A percentile compares a stretch with the other conserved stretches of the same genome.
Evolutionary conservation across 2,113 vertebrate genomes (phyloP).

Genomic region (Motacilla alba): DNA sequence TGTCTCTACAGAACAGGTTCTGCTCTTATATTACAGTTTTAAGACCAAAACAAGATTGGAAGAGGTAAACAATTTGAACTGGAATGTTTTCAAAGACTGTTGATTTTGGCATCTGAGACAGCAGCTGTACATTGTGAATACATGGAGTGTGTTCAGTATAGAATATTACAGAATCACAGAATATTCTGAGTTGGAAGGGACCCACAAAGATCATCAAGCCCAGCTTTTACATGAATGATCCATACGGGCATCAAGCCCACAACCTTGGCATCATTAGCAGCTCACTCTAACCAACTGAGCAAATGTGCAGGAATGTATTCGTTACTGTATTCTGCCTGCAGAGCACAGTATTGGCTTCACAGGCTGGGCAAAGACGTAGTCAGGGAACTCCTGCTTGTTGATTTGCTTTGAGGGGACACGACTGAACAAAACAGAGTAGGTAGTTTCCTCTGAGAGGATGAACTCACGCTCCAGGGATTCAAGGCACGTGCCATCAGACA

Average conservation of each 20-base stretch:
- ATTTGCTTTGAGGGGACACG: neutral
- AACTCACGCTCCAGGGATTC: fast-evolving
- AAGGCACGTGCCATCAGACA: fast-evolving
- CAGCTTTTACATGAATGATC: neutral
- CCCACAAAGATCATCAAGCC: neutral
- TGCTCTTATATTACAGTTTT: neutral
- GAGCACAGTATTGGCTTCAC: neutral
- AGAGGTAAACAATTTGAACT: neutral
- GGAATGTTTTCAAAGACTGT: neutral
- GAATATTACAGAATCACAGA: neutral
- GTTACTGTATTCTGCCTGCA: neutral
- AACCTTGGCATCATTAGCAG: too few species aligned
- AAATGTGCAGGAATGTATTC: neutral
- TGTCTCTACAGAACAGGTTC: neutral
- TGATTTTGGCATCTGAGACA: neutral
- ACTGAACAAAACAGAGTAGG: neutral
- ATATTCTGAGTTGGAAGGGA: neutral
- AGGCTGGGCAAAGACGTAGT: neutral
- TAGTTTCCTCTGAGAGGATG: neutral
- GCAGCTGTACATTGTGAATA: neutral
- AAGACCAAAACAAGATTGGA: neutral
- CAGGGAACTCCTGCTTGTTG: neutral
- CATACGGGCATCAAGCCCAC: fast-evolving
- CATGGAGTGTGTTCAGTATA: too few species aligned
- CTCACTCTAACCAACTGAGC: fast-evolving